phyloP scores from a whole-genome alignment of 35 echinoderm and acorn worm species.

The Diadema setosum region DNA sequence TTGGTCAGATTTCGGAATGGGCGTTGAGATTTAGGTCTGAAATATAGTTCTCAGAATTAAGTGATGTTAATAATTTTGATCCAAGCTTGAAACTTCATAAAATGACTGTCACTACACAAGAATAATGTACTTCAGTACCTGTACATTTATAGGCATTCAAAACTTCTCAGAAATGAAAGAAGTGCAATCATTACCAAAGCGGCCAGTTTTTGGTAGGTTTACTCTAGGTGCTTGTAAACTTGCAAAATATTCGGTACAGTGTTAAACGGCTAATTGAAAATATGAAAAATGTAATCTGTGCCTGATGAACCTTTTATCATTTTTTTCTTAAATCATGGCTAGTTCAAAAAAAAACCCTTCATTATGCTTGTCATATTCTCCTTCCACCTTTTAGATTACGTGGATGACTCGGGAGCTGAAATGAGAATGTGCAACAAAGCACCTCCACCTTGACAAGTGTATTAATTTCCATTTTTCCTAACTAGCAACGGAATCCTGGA shows the following conservation, averaged over 20 bases:
- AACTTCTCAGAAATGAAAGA: too few relatives aligned
- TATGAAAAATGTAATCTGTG: not conserved
- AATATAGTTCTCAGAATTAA: too few relatives aligned
- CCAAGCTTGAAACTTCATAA: too few relatives aligned
- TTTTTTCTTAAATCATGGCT: not conserved
- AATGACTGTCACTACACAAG: too few relatives aligned
- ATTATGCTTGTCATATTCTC: not conserved
- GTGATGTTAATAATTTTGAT: too few relatives aligned
- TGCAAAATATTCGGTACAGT: not conserved
- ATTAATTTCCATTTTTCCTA: not conserved
- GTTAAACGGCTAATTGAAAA: not conserved
- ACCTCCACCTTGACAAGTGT: not conserved
- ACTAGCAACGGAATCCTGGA: not conserved
- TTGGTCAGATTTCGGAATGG: too few relatives aligned
- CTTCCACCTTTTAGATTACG: not conserved
- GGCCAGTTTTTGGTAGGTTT: too few relatives aligned
- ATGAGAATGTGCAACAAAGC: not conserved
- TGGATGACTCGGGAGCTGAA: not conserved
- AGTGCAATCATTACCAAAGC: too few relatives aligned
- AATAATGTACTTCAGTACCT: too few relatives aligned
- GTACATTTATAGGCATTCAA: too few relatives aligned
- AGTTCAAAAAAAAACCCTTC: constrained; percentile 8
- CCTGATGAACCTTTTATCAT: not conserved
- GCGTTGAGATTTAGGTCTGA: too few relatives aligned
- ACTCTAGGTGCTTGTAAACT: not conserved